Conservation (phyloP, 2,113 vertebrate species). For the Ivindomyrus marchei region DNA sequence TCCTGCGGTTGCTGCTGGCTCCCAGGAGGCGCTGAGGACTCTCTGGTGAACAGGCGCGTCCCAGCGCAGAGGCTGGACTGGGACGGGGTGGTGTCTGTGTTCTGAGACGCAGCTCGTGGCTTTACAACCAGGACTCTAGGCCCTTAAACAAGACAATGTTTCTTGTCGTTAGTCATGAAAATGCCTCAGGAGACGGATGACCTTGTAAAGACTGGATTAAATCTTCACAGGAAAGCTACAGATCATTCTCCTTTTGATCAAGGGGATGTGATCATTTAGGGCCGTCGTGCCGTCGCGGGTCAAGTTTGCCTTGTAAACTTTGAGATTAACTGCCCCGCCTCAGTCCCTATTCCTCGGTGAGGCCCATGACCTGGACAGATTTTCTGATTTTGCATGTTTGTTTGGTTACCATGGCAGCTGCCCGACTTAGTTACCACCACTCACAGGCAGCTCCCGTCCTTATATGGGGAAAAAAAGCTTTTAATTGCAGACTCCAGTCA, state of each 20-base stretch:
- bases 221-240: background rate
- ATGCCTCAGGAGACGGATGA: background rate
- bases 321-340: background rate
- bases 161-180: background rate
- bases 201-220: background rate
- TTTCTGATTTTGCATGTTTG: background rate
- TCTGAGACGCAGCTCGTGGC: background rate
- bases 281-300: background rate
- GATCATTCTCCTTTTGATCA: background rate
- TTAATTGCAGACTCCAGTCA: background rate
- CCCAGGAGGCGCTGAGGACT: background rate
- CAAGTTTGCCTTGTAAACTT: background rate
- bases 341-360: background rate
- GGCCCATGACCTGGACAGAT: background rate
- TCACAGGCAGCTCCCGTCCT: background rate
- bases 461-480: constrained; percentile 18
- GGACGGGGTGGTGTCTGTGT: background rate
- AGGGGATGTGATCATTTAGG: background rate
- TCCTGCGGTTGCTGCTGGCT: background rate
- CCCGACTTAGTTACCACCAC: background rate
- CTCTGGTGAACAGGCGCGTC: background rate
- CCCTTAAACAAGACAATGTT: background rate
- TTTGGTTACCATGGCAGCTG: constrained; percentile 21
- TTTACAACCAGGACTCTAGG: background rate
- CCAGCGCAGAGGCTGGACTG: background rate